Conservation (phyloP, 2,797 vertebrate genomes). For the Thalassophryne amazonica region DNA sequence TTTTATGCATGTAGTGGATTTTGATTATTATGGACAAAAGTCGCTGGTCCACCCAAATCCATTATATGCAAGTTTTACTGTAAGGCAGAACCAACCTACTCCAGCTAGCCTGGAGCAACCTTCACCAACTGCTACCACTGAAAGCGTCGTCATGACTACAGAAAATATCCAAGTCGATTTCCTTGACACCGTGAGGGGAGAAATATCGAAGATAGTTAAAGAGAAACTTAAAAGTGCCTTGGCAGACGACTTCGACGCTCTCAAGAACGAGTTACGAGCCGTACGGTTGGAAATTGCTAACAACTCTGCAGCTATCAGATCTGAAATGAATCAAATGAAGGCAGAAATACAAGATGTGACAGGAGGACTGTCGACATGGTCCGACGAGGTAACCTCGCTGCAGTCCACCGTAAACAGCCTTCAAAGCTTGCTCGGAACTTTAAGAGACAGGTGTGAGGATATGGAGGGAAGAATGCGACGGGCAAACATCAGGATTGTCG, state of each 20-base stretch:
- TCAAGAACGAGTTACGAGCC: background rate
- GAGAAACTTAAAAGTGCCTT: background rate
- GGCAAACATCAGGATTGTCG: background rate
- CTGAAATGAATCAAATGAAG: background rate
- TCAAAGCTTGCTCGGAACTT: background rate
- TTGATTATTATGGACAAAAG: no score
- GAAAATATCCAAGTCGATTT: background rate
- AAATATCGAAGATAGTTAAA: background rate
- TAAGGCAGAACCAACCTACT: background rate
- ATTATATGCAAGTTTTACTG: no score
- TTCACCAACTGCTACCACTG: background rate
- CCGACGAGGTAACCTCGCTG: background rate
- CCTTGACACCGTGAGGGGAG: background rate
- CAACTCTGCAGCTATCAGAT: background rate
- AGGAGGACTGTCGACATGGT: background rate
- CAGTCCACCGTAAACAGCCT: background rate
- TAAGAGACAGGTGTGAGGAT: background rate
- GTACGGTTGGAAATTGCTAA: background rate
- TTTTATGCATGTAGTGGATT: no score
- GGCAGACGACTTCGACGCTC: background rate
- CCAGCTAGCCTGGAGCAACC: background rate
- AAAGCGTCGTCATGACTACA: background rate
- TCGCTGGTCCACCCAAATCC: no score
- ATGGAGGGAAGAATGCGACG: background rate
- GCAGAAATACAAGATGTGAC: background rate